These are phyloP conservation scores for Cyaniris semiargus DNA, from an alignment of 2,888 invertebrate genomes.

Conservation along the genomic window DNA sequence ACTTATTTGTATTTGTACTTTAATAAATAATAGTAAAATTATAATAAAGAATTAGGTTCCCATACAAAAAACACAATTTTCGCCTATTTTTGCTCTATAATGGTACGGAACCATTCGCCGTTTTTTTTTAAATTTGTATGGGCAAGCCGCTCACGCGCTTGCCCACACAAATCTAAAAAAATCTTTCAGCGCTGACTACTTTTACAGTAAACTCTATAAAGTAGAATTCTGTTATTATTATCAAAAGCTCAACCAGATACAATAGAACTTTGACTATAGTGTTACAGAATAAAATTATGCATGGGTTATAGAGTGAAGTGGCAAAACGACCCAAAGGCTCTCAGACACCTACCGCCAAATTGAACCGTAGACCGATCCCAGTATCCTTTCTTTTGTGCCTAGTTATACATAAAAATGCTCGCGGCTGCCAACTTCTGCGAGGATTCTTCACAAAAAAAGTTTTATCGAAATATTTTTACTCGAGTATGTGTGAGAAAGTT, in stretches of 20 bases:
- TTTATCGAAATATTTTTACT: background rate
- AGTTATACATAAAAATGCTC: background rate
- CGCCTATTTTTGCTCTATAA: too few species aligned
- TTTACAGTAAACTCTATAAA: too few species aligned
- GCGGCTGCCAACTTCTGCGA: background rate
- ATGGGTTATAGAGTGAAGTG: background rate
- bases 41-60: too few species aligned
- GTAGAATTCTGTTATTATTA: too few species aligned
- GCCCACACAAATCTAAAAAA: too few species aligned
- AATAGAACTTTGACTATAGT: background rate
- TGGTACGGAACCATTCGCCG: too few species aligned
- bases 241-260: background rate
- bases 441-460: background rate
- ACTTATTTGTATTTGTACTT: too few species aligned
- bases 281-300: background rate
- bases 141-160: too few species aligned
- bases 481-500: background rate
- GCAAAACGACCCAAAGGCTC: background rate
- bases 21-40: too few species aligned
- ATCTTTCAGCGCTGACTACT: too few species aligned
- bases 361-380: constrained; percentile 9
- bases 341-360: background rate
- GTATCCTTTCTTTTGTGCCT: constrained; percentile 5
- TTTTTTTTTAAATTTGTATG: too few species aligned
- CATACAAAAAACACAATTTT: too few species aligned